Base-by-base conservation (phyloP, 1,140 invertebrate genomes). In the Drosophila malerkotliana region DNA sequence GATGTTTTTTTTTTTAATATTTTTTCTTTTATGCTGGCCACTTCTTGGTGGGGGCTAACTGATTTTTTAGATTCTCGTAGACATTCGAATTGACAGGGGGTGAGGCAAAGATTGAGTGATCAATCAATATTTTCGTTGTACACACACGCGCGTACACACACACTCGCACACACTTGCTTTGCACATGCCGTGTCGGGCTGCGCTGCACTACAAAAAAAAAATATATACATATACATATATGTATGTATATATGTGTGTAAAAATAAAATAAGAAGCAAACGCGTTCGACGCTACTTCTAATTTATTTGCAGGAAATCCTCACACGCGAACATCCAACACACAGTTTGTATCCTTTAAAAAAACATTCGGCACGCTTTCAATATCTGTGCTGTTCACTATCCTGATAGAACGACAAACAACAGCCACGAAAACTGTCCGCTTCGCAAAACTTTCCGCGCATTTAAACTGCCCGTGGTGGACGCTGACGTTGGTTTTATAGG, bases 81-180 rank as follows among this genome's bases (percentile, higher is more conserved):
- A 37, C 34, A 37, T 37, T 37, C 34, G 34, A 37, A 37, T 37
- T 37, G 34, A 37, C 34, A 37, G 34, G 34, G 34, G 32, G 32
- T 34, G 32, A 34, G 34, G 34, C 10, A 37, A 12, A 37, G 34
- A 37, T 37, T 37, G 34, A 37, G 34, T 12, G 34, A 37, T 37
- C 34, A 37, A 37, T 37, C 34, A 37, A 37, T 37, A 37, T 37
- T 37, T 37, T 37, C 34, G 34, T 37, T 37, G 34, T 37, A 37
- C 34, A 37, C 34, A 37, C 34, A 37, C 34, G 34, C 34, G 34
- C 34, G 34, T 37, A 37, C 34, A 37, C 34, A 37, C 34, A 37
- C 34, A 37, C 34, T 37, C 34, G 34, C 34, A 37, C 34, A 12
- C 26, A 7, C 12, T 37, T 37, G 34, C 34, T 10, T 37, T 37